Percentiles rank a stretch among this genome's conserved stretches.
Evolutionary conservation across 2,113 vertebrate genomes (phyloP).

Genomic region (Mesocricetus auratus): DNA sequence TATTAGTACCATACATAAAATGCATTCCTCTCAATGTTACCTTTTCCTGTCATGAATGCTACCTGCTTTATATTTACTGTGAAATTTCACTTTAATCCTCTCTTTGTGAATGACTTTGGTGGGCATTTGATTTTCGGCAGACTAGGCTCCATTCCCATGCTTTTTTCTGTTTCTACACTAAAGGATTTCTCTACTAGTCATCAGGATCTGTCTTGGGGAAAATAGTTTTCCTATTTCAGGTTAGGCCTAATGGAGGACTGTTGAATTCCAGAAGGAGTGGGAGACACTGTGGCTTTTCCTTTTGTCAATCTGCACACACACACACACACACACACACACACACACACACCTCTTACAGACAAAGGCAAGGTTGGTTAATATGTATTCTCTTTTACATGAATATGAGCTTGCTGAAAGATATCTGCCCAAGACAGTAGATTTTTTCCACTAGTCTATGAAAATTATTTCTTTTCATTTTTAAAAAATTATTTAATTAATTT

Average conservation of each 20-base stretch:
- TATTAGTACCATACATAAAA: background rate
- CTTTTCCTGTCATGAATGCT: background rate
- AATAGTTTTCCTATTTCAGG: background rate
- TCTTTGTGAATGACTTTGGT: background rate
- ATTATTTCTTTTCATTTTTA: no score
- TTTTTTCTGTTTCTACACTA: background rate
- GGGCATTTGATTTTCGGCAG: background rate
- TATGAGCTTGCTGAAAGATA: background rate
- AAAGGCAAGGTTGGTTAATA: background rate
- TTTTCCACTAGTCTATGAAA: background rate
- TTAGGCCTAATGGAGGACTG: background rate
- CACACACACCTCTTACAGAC: background rate
- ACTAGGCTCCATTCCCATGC: background rate
- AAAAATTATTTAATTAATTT: no score
- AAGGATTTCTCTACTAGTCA: background rate
- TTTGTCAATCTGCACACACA: background rate
- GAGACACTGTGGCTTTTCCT: background rate
- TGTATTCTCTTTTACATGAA: background rate
- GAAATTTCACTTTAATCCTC: background rate
- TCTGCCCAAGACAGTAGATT: background rate
- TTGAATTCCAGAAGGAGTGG: background rate
- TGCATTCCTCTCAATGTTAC: conserved; percentile 4
- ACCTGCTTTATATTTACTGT: background rate
- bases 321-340: background rate
- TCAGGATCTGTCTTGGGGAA: background rate